These are phyloP conservation scores for Branchipolynoe longqiensis DNA, from an alignment of 2,888 invertebrate species.

Conservation along the genomic window DNA sequence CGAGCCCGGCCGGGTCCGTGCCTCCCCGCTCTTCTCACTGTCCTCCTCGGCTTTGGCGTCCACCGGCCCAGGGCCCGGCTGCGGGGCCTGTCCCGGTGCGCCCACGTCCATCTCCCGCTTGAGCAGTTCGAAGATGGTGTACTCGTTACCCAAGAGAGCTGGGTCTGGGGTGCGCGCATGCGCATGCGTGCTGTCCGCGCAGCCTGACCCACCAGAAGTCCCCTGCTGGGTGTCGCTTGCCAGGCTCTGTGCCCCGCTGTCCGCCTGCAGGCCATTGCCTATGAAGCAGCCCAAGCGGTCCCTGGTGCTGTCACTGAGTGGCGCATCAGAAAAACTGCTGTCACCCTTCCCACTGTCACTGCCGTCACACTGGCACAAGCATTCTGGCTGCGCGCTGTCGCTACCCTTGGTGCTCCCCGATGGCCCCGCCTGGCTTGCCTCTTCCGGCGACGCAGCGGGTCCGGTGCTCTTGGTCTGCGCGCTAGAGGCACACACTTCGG, in stretches of 20 bases:
- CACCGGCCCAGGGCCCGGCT: too few relatives aligned
- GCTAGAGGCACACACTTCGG: not conserved
- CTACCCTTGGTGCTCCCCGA: too few relatives aligned
- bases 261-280: not conserved
- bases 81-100: not conserved
- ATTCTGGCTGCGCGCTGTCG: slow-evolving; percentile 3
- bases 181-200: too few relatives aligned
- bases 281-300: slow-evolving; percentile 35
- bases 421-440: slow-evolving; percentile 26
- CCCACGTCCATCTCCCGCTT: slow-evolving; percentile 71
- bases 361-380: slow-evolving; percentile 35
- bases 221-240: not conserved
- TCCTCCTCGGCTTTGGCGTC: not conserved
- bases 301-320: slow-evolving; percentile 64
- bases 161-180: slow-evolving; percentile 23
- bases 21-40: not conserved
- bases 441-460: not conserved
- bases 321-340: slow-evolving; percentile 27
- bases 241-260: not conserved
- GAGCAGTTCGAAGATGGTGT: slow-evolving; percentile 74
- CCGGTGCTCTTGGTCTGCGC: not conserved
- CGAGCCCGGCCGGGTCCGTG: not conserved
- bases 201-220: not conserved
- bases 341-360: slow-evolving; percentile 19
- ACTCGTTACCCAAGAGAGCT: slow-evolving; percentile 67